These are phyloP conservation scores for Naja naja DNA, from an alignment of 2,113 vertebrate genomes.

Conservation along the genomic window DNA sequence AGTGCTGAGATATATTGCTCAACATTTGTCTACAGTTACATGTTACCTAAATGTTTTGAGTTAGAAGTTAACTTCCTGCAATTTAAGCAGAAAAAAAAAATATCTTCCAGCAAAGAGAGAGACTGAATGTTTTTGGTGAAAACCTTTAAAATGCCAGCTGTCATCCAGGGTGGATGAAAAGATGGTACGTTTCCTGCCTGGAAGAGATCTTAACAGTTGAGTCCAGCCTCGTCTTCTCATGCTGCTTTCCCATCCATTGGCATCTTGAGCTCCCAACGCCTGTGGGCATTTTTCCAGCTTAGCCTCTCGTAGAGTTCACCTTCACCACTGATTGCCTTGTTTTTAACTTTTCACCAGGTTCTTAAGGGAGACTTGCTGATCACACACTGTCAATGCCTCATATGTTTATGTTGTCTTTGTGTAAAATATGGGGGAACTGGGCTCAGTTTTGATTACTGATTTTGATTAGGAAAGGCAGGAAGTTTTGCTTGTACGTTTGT, in stretches of 20 bases:
- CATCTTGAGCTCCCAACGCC: conserved; percentile 27
- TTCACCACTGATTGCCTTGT: conserved; percentile 63
- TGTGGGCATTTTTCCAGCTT: conserved; percentile 15
- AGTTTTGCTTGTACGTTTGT: not conserved
- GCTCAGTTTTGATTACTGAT: not conserved
- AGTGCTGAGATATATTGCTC: conserved; percentile 5
- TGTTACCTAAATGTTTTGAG: conserved; percentile 51
- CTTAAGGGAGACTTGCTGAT: conserved; percentile 42
- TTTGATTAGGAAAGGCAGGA: conserved; percentile 26
- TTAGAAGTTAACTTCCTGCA: conserved; percentile 47
- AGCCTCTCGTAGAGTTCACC: conserved; percentile 37
- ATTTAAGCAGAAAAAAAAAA: conserved; percentile 42
- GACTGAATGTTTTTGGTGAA: conserved; percentile 10
- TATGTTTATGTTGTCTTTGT: not conserved
- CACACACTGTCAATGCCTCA: conserved; percentile 39
- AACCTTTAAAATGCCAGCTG: conserved; percentile 15
- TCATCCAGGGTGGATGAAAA: conserved; percentile 30
- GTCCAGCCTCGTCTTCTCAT: not conserved
- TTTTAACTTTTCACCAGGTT: conserved; percentile 49
- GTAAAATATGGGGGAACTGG: not conserved
- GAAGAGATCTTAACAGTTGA: conserved; percentile 27
- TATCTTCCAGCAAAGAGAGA: conserved; percentile 13
- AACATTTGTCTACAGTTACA: not conserved
- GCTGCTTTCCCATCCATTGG: conserved; percentile 24
- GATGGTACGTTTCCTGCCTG: conserved; percentile 40